Evolutionary conservation across 1,140 invertebrate genomes (phyloP).

Genomic region (Sweltsa coloradensis): DNA sequence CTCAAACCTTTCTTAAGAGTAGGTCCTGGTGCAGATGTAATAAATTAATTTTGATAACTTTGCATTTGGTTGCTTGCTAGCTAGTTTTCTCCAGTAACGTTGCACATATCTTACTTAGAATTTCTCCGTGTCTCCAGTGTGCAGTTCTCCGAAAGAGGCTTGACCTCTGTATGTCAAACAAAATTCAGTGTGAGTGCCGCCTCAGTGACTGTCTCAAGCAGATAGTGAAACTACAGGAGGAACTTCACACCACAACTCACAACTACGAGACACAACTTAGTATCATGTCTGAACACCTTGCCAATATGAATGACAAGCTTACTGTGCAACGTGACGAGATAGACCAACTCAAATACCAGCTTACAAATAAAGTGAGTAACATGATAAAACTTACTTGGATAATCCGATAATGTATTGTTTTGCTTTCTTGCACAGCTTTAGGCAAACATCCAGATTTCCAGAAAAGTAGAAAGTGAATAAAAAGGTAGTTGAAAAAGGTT

Average conservation of each 20-base stretch:
- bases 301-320: conserved; percentile 81
- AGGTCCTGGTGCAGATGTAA: no score
- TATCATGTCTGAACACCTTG: conserved; percentile 84
- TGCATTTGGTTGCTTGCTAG: no score
- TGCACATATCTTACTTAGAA: no score
- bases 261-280: conserved; percentile 83
- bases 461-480: no score
- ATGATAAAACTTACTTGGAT: no score
- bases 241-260: conserved; percentile 49
- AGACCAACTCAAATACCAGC: conserved; percentile 33
- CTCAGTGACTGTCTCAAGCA: conserved; percentile 32
- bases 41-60: no score
- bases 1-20: no score
- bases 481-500: no score
- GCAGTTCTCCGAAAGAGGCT: conserved; percentile 21
- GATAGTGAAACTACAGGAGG: conserved; percentile 28
- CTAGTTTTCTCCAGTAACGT: no score
- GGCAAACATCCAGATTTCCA: no score
- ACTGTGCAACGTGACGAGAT: conserved; percentile 66
- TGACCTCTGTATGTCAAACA: conserved; percentile 24
- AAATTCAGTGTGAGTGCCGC: conserved; percentile 30
- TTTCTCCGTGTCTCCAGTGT: conserved; percentile 19
- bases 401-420: no score
- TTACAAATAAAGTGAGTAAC: conserved; percentile 8
- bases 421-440: background rate